phyloP scores from a whole-genome alignment of 2,113 vertebrate species.

The Cheilinus undulatus region DNA sequence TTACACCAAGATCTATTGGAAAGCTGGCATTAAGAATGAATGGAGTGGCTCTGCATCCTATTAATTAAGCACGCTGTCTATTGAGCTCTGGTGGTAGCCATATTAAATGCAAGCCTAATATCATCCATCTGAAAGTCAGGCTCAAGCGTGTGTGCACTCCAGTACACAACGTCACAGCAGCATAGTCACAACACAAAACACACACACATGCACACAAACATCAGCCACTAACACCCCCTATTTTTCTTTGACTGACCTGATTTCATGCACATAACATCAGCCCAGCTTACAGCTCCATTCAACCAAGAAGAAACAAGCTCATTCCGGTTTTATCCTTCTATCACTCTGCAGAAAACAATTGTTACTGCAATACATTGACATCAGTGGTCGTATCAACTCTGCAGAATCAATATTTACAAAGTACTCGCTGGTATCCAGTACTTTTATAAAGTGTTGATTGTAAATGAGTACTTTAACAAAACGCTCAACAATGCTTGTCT shows the following conservation, averaged over 20 bases:
- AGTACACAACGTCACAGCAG: background rate
- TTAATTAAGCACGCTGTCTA: slow-evolving; percentile 75
- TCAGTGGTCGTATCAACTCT: too few relatives aligned
- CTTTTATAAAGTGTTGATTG: too few relatives aligned
- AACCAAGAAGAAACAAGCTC: background rate
- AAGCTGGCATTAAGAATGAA: slow-evolving; percentile 76
- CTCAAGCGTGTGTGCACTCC: background rate
- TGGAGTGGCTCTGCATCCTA: slow-evolving; percentile 59
- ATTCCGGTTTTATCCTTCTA: background rate
- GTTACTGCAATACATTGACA: background rate
- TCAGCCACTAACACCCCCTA: background rate
- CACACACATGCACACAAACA: background rate
- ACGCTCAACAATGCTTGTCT: too few relatives aligned
- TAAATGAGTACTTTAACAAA: too few relatives aligned
- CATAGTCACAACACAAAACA: background rate
- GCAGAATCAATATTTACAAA: too few relatives aligned
- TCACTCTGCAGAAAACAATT: background rate
- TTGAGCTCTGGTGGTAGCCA: slow-evolving; percentile 61
- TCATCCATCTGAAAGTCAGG: slow-evolving; percentile 65
- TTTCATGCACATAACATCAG: background rate
- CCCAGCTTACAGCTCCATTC: background rate
- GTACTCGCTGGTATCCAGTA: too few relatives aligned
- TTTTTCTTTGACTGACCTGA: slow-evolving; percentile 19
- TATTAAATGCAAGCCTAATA: slow-evolving; percentile 57
- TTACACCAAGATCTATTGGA: slow-evolving; percentile 55